Percentiles rank a stretch among this genome's conserved stretches.
Evolutionary conservation across 2,797 vertebrate genomes (phyloP).

Genomic region (Sebastolobus alascanus): DNA sequence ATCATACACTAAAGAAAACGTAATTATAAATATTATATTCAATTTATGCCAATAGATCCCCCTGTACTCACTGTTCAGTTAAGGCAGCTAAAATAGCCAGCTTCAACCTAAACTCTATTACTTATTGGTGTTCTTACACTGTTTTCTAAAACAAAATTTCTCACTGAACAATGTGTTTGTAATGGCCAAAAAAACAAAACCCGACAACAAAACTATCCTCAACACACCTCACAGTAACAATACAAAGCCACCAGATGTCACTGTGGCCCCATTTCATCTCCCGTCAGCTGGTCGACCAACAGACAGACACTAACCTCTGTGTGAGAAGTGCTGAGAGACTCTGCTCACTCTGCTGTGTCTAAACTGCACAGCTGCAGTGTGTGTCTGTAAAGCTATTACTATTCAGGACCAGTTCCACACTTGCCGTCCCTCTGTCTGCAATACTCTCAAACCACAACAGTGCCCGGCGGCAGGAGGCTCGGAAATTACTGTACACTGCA

Average conservation of each 20-base stretch:
- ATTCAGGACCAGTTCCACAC: conserved; percentile 70
- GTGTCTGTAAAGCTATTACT: conserved; percentile 67
- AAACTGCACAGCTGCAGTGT: conserved; percentile 62
- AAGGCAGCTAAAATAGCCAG: background rate
- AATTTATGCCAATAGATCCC: too few species aligned
- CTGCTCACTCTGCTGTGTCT: conserved; percentile 49
- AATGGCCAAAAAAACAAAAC: background rate
- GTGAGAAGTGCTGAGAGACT: conserved; percentile 31
- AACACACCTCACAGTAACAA: background rate
- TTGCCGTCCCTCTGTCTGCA: conserved; percentile 55
- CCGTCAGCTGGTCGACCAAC: background rate
- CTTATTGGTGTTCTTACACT: background rate
- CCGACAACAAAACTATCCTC: background rate
- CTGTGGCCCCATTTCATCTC: conserved; percentile 75
- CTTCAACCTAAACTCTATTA: background rate
- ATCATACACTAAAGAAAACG: too few species aligned
- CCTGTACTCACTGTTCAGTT: background rate
- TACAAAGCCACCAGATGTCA: conserved; percentile 84
- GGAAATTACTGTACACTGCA: conserved; percentile 74
- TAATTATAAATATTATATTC: too few species aligned
- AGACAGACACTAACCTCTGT: conserved; percentile 32
- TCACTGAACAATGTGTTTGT: background rate
- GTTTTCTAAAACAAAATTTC: background rate
- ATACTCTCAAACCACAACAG: conserved; percentile 70
- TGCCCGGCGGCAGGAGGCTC: conserved; percentile 53